Conservation (phyloP, 2,888 invertebrate genomes). For the Chorisops tibialis region DNA sequence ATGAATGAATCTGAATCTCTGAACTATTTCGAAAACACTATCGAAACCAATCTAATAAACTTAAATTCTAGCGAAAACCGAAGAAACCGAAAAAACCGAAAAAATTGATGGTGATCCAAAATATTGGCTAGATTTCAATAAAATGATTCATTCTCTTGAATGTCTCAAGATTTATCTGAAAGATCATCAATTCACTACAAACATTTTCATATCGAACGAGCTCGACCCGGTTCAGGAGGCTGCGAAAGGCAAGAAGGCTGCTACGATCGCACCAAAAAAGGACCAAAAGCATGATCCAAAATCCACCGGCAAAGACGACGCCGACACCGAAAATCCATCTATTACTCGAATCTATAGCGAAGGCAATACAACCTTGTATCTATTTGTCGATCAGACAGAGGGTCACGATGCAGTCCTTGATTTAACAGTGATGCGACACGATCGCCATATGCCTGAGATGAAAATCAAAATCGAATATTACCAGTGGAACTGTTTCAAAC, state of each 20-base stretch:
- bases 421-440: conserved; percentile 1
- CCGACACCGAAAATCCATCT: background rate
- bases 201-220: conserved; percentile 21
- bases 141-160: background rate
- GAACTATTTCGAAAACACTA: too few relatives aligned
- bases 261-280: too few relatives aligned
- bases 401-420: background rate
- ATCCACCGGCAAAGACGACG: background rate
- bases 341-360: background rate
- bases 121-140: conserved; percentile 9
- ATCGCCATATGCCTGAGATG: background rate
- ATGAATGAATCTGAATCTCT: too few relatives aligned
- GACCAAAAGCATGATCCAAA: background rate
- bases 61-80: too few relatives aligned
- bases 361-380: background rate
- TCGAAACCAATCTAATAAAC: too few relatives aligned
- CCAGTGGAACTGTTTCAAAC: conserved; percentile 17
- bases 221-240: background rate
- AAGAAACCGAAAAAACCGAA: too few relatives aligned
- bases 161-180: background rate
- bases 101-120: background rate
- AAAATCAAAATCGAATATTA: background rate
- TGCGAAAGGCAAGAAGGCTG: too few relatives aligned
- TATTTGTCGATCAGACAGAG: conserved; percentile 16
- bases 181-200: background rate